Conservation (phyloP, 2,888 invertebrate genomes). For the Metopia argyrocephala region DNA sequence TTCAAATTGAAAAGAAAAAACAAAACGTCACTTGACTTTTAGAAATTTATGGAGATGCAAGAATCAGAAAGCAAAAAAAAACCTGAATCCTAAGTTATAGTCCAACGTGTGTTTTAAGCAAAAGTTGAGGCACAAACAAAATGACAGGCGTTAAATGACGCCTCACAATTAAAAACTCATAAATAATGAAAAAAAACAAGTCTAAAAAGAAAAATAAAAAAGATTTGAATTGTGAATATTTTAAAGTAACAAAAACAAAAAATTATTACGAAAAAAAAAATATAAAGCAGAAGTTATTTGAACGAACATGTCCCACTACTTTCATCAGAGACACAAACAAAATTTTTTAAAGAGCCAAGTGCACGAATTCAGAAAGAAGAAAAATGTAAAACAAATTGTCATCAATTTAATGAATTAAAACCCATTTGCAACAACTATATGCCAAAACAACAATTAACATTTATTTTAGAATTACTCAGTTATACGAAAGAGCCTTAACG, state of each 20-base stretch:
- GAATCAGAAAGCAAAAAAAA: background rate
- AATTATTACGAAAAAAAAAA: too few relatives aligned
- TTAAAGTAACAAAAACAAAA: conserved; percentile 2
- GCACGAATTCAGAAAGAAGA: background rate
- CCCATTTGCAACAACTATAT: conserved; percentile 48
- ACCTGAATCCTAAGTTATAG: conserved; percentile 30
- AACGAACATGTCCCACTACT: conserved; percentile 57
- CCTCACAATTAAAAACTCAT: conserved; percentile 65
- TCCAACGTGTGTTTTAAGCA: background rate
- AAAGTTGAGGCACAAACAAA: conserved; percentile 16
- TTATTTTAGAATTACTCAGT: background rate
- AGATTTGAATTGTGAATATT: background rate
- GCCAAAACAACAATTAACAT: too few relatives aligned
- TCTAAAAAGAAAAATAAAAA: background rate
- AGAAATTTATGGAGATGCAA: too few relatives aligned
- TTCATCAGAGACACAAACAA: background rate
- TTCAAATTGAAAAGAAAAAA: background rate
- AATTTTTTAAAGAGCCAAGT: background rate
- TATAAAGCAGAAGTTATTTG: conserved; percentile 40
- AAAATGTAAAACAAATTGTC: conserved; percentile 46
- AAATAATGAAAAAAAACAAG: conserved; percentile 44
- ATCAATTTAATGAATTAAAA: conserved; percentile 64
- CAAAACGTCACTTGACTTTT: too few relatives aligned
- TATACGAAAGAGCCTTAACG: conserved; percentile 3
- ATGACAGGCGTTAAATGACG: conserved; percentile 57